Percentiles rank a stretch among this genome's conserved stretches.
Evolutionary conservation across 2,888 invertebrate species (phyloP).

Genomic region (Meliscaeva auricollis): DNA sequence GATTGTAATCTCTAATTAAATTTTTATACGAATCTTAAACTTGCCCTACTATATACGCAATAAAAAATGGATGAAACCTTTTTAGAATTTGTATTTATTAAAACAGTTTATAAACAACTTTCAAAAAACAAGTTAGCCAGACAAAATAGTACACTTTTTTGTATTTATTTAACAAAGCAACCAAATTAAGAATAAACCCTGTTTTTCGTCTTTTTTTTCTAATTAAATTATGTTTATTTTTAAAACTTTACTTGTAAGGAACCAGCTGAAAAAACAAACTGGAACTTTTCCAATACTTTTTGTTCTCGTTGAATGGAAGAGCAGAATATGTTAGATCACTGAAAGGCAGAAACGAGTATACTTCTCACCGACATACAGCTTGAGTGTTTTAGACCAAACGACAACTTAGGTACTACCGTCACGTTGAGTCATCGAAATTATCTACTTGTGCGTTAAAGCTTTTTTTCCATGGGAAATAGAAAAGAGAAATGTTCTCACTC

Average conservation of each 20-base stretch:
- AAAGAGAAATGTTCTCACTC: neutral
- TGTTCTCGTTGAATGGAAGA: neutral
- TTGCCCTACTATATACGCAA: too few species aligned
- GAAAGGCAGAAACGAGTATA: neutral
- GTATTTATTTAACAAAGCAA: too few species aligned
- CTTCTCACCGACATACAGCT: conserved; percentile 1
- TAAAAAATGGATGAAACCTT: too few species aligned
- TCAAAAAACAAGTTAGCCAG: too few species aligned
- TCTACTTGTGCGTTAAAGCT: neutral
- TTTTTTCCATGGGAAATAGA: neutral
- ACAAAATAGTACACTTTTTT: too few species aligned
- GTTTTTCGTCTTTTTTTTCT: neutral
- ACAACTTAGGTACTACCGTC: neutral
- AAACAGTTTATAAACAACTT: too few species aligned
- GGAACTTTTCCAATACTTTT: conserved; percentile 20
- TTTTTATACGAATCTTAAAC: too few species aligned
- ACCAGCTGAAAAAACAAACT: conserved; percentile 11
- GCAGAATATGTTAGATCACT: neutral
- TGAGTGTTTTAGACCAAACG: neutral
- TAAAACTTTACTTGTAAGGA: neutral
- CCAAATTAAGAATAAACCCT: neutral
- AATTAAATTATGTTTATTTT: neutral
- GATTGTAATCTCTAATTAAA: too few species aligned
- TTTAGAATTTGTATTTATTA: too few species aligned
- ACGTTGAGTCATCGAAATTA: neutral